These are phyloP conservation scores for Hydra vulgaris DNA, from an alignment of 30 jellyfish, hydroid and myxozoan species.

Conservation along the genomic window DNA sequence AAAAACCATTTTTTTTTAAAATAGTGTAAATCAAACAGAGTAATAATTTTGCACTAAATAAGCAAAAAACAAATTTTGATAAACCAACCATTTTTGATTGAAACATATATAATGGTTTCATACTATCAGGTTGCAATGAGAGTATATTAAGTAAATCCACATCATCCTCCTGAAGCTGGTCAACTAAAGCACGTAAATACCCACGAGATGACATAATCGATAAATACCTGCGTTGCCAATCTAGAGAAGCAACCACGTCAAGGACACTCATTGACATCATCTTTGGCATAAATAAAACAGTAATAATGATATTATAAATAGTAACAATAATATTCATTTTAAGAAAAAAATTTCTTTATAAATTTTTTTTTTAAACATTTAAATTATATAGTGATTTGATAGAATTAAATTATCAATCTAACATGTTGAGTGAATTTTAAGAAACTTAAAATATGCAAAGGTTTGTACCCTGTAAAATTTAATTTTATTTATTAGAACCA, in stretches of 20 bases:
- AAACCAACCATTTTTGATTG: constrained; percentile 79
- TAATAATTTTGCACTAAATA: not conserved
- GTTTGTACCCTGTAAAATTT: too few relatives aligned
- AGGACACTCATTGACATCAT: constrained; percentile 78
- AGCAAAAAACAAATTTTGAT: not conserved
- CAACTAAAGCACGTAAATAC: constrained; percentile 67
- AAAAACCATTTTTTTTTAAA: not conserved
- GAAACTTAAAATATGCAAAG: too few relatives aligned
- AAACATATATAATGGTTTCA: constrained; percentile 61
- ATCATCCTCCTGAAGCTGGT: constrained; percentile 52
- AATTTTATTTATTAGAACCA: too few relatives aligned
- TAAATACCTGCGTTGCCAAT: constrained; percentile 80
- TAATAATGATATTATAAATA: not conserved
- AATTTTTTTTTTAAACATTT: too few relatives aligned
- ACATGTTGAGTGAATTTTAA: too few relatives aligned
- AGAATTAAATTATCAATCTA: too few relatives aligned
- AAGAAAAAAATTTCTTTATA: too few relatives aligned
- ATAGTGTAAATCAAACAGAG: not conserved
- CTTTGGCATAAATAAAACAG: constrained; percentile 3
- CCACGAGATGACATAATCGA: constrained; percentile 72
- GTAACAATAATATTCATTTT: not conserved
- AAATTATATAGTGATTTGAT: too few relatives aligned
- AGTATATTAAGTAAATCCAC: constrained; percentile 34
- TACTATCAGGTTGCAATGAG: constrained; percentile 47
- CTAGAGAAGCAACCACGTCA: constrained; percentile 70